Percentiles rank a stretch among this genome's conserved stretches.
These are phyloP conservation scores for Phalacrocorax brasilianus DNA, from an alignment of 2,113 vertebrate genomes.

Conservation along the genomic window DNA sequence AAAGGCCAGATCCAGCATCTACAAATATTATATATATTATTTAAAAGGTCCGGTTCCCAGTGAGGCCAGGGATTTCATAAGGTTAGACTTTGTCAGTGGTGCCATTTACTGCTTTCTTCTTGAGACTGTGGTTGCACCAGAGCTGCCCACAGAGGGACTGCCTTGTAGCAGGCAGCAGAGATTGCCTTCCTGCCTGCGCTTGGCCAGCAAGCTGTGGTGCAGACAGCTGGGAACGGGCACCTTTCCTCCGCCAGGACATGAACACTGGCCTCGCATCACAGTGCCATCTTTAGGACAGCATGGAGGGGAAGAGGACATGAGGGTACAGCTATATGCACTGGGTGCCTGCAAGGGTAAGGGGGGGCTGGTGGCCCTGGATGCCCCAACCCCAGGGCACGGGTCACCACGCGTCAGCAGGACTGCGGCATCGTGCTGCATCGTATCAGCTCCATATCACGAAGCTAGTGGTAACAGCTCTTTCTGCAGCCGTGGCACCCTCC, in stretches of 20 bases:
- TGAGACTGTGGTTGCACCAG: not conserved
- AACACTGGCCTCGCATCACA: not conserved
- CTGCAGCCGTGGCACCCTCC: not conserved
- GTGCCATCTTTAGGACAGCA: accelerated
- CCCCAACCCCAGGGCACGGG: not conserved
- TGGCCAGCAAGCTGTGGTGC: not conserved
- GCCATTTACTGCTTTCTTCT: not conserved
- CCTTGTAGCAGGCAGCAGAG: not conserved
- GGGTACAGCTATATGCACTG: accelerated
- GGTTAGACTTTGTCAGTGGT: not conserved
- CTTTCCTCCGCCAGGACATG: not conserved
- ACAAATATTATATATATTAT: not conserved
- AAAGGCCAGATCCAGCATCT: not conserved
- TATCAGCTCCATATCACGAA: accelerated
- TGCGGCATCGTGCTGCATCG: accelerated
- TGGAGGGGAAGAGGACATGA: accelerated
- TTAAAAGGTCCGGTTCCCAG: not conserved
- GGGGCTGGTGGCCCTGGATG: not conserved
- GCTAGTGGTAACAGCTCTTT: not conserved
- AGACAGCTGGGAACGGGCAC: not conserved
- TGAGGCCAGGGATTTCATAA: not conserved
- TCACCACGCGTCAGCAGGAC: not conserved
- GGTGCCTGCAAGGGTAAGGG: not conserved
- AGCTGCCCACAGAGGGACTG: not conserved
- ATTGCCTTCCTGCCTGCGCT: accelerated